Evolutionary conservation across 2,113 vertebrate genomes (phyloP), one percentile per base, ranked within the genome.

Genomic region (Pithys albifrons): DNA sequence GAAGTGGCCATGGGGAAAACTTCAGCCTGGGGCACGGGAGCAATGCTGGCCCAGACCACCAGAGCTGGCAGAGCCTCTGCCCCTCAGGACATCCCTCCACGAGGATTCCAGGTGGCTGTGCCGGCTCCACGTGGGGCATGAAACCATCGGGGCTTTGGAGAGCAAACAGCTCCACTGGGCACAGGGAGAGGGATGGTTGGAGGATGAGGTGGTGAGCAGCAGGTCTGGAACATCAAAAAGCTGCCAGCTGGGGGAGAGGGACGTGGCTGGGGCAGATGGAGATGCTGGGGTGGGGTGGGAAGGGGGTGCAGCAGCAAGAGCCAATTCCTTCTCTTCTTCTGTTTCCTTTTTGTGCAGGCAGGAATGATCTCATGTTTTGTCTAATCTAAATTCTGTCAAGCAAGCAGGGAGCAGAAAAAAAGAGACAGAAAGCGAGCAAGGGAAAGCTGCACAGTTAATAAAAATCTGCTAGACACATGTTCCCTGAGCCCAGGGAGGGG

Each of bases 301-400:
- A 90, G 23, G 48, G 70, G 83, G 41, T 75, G 71, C 85, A 65
- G 67, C 37, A 73, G 69, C 52, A 27, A 62, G 49, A 89, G 43
- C 72, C 55, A 70, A 72, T 69, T 87, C 77, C 85, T 89, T 55
- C 69, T 78, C 61, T 66, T 79, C 74, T 89, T 76, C 64, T 64
- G 43, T 67, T 94, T 88, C 85, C 33, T 79, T 92, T 89, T 87
- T 96, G 85, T 93, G 61, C 91, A 93, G 93, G 94, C 94, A 97
- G 97, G 91, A 98, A 97, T 98, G 98, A 98, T 95, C 97, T 98
- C 98, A 98, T 98, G 97, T 98, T 98, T 97, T 97, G 98, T 98
- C 98, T 98, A 97, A 98, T 98, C 96, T 98, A 97, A 98, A 98
- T 98, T 98, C 97, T 98, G 97, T 98, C 97, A 98, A 98, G 98